Conservation (phyloP, 2,113 vertebrate genomes). For the Ictalurus punctatus region DNA sequence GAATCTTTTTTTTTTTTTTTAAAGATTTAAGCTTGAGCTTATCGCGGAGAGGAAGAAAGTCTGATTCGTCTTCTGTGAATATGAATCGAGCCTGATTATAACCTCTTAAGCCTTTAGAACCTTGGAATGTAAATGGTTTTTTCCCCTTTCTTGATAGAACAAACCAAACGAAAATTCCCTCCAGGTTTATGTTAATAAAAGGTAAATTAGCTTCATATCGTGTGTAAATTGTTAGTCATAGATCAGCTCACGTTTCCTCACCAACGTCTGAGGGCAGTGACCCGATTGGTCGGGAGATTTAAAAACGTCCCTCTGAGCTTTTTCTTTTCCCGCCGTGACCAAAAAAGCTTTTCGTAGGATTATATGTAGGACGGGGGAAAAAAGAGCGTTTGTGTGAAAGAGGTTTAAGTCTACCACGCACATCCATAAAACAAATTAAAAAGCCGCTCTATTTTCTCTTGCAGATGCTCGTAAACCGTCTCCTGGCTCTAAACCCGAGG, state of each 20-base stretch:
- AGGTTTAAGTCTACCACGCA: background rate
- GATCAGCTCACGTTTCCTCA: background rate
- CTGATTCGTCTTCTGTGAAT: background rate
- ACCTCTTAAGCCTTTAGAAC: too few relatives aligned
- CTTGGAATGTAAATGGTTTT: background rate
- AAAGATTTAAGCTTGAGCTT: background rate
- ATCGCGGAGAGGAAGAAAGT: background rate
- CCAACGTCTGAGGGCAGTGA: background rate
- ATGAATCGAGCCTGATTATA: background rate
- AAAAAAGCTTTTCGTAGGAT: background rate
- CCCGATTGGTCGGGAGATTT: background rate
- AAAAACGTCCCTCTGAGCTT: background rate
- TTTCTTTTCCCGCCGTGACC: background rate
- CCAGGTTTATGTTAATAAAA: background rate
- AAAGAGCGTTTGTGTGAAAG: too few relatives aligned
- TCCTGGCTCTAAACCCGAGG: background rate
- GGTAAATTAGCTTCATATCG: background rate
- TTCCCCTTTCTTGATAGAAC: too few relatives aligned
- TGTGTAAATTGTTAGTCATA: too few relatives aligned
- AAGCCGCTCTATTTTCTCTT: background rate
- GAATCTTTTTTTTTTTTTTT: background rate
- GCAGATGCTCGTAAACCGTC: slow-evolving; percentile 16
- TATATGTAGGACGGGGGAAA: background rate
- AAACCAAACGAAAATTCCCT: too few relatives aligned
- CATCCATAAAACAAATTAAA: background rate